Evolutionary conservation across 2,888 invertebrate species (phyloP), one percentile per base, ranked within the genome.

Genomic region (Saturnia pavonia): DNA sequence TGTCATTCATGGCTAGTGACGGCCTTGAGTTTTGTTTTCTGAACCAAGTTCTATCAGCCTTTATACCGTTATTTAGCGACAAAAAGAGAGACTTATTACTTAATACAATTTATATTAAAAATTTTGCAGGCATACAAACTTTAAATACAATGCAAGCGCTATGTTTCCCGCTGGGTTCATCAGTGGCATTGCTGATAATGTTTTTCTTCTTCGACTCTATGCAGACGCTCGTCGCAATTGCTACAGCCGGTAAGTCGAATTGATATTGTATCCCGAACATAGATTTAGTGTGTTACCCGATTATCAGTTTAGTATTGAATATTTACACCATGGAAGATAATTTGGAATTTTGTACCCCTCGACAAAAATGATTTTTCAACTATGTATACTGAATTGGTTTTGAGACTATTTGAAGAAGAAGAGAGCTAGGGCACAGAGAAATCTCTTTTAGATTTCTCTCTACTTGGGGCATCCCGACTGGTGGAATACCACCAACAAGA

Each of bases 141-240:
- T 94, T 99, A 87, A 99, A 99, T 92, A 98, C 98, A 73, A 97
- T 99, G 96, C 99, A 99, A 92, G 99, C 99, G 81, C 95, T 99
- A 84, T 99, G 99, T 94, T 95, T 99, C 89, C 99, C 99, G 72
- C 95, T 98, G 76, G 99, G 99, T 84, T 99, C 99, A 80, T 99
- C 99, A 75, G 96, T 99, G 81, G 99, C 99, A 74, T 95, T 99
- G 76, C 96, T 99, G 74, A 96, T 99, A 84, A 99, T 99, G 99
- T 99, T 99, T 93, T 99, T 99, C 95, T 99, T 99, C 94, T 99
- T 99, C 88, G 99, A 99, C 94, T 99, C 99, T 72, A 98, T 99
- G 97, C 99, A 99, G 94, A 97, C 98, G 95, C 96, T 97, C 81
- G 99, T 97, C 94, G 99, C 97, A 76, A 98, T 99, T 83, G 99